Evolutionary conservation across 2,888 invertebrate species (phyloP), one percentile per base, ranked within the genome.

Genomic region (Elegia similella): DNA sequence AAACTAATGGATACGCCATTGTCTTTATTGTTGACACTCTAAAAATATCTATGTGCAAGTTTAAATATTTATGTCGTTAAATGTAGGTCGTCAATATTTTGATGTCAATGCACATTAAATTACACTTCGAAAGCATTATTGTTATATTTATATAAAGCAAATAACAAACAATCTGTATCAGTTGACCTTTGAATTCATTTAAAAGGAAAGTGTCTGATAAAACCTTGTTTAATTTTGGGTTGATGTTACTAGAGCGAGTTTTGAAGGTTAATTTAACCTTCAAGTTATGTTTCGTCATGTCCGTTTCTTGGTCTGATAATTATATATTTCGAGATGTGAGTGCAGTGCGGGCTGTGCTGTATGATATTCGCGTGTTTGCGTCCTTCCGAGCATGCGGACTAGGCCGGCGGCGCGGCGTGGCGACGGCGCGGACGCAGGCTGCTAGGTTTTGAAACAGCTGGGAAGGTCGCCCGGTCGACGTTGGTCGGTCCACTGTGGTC

Each of bases 381-480:
- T 66, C 63, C 65, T 66, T 62, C 62, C 62, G 63, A 62, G 50
- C 56, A 56, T 46, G 61, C 52, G 62, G 59, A 47, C 44, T 34
- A 50, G 53, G 52, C 58, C 48, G 57, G 61, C 54, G 59, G 53
- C 48, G 48, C 43, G 30, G 47, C 47, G 54, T 23, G 23, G 23
- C 23, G 23, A 23, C 29, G 23, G 55, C 48, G 48, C 56, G 12
- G 34, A 17, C 50, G 50, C 50, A 50, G 50, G 38, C 17, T 38
- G 60, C 59, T 57, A 56, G 58, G 63, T 66, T 66, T 63, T 64
- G 62, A 61, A 62, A 64, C 59, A 59, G 42, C 59, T 56, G 23
- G 56, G 56, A 62, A 64, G 66, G 66, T 59, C 66, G 62, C 59
- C 64, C 64, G 62, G 66, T 66, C 56, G 55, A n/a, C 47, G 30